These are phyloP conservation scores for Pomacea canaliculata DNA, from an alignment of 2,888 invertebrate species.

Conservation along the genomic window DNA sequence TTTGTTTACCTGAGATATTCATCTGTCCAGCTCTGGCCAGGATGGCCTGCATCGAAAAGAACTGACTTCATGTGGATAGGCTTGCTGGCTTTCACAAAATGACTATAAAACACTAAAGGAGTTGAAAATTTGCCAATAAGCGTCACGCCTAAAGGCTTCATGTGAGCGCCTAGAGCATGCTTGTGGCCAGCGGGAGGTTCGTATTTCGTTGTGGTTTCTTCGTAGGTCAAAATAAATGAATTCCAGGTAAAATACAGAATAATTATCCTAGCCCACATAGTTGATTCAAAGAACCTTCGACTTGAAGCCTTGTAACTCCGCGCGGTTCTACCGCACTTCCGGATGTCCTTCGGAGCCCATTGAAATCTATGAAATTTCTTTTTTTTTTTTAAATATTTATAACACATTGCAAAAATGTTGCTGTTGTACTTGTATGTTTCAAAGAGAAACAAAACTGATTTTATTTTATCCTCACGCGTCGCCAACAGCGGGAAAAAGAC, in stretches of 20 bases:
- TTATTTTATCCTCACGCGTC: no score
- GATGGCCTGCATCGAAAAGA: conserved; percentile 43
- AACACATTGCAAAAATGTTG: no score
- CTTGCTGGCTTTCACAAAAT: conserved; percentile 52
- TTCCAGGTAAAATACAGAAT: not conserved
- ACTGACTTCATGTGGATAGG: conserved; percentile 60
- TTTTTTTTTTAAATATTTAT: no score
- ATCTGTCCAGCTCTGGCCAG: conserved; percentile 62
- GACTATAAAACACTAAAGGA: conserved; percentile 52
- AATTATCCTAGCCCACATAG: no score
- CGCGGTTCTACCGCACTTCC: no score
- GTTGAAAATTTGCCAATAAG: conserved; percentile 53
- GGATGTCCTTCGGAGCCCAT: no score
- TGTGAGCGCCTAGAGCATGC: conserved; percentile 52
- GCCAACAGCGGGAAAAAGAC: no score
- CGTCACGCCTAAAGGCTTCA: conserved; percentile 43
- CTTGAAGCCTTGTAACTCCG: no score
- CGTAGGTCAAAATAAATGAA: not conserved
- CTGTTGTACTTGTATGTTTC: no score
- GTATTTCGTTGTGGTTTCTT: not conserved
- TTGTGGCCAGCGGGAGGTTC: conserved; percentile 40
- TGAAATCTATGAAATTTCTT: no score
- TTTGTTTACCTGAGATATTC: conserved; percentile 47
- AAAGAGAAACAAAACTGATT: no score
- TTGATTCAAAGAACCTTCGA: no score